Percentiles rank a stretch among this genome's conserved stretches.
phyloP scores from a whole-genome alignment of 2,888 invertebrate species.

The Mechanitis mazaeus region DNA sequence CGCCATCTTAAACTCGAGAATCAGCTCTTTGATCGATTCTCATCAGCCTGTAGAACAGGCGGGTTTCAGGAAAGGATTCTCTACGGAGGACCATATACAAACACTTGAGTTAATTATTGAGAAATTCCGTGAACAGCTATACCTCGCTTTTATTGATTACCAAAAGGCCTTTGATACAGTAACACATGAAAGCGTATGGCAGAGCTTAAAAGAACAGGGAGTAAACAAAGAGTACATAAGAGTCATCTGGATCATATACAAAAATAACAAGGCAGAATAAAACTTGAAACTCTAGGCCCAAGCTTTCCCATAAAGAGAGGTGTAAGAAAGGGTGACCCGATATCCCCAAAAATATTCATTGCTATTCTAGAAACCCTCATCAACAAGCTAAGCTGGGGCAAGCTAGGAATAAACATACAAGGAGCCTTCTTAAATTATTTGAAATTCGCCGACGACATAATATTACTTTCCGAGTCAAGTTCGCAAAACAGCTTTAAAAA shows the following conservation, averaged over 20 bases:
- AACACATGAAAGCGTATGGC: slow-evolving; percentile 20
- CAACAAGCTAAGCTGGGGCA: no score
- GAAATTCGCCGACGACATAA: no score
- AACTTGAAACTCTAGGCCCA: slow-evolving; percentile 12
- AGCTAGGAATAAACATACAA: no score
- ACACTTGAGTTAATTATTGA: slow-evolving; percentile 23
- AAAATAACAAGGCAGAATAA: slow-evolving; percentile 22
- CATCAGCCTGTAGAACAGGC: slow-evolving; percentile 29
- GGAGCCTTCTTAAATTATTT: no score
- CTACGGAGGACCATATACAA: slow-evolving; percentile 25
- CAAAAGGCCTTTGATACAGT: slow-evolving; percentile 23
- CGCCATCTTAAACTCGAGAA: slow-evolving; percentile 20
- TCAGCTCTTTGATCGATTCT: slow-evolving; percentile 14
- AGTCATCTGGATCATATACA: slow-evolving; percentile 22
- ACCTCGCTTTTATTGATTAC: slow-evolving; percentile 19
- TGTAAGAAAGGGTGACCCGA: no score
- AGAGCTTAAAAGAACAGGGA: slow-evolving; percentile 16
- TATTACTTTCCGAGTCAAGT: no score
- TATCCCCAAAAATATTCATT: no score
- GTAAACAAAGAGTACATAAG: slow-evolving; percentile 18
- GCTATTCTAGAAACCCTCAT: no score
- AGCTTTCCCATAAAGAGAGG: no score
- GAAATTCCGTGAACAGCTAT: slow-evolving; percentile 19
- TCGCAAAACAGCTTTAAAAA: no score
- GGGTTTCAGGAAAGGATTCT: slow-evolving; percentile 25